Evolutionary conservation across 2,113 vertebrate genomes (phyloP), one percentile per base, ranked within the genome.

Genomic region (Struthidea cinerea): DNA sequence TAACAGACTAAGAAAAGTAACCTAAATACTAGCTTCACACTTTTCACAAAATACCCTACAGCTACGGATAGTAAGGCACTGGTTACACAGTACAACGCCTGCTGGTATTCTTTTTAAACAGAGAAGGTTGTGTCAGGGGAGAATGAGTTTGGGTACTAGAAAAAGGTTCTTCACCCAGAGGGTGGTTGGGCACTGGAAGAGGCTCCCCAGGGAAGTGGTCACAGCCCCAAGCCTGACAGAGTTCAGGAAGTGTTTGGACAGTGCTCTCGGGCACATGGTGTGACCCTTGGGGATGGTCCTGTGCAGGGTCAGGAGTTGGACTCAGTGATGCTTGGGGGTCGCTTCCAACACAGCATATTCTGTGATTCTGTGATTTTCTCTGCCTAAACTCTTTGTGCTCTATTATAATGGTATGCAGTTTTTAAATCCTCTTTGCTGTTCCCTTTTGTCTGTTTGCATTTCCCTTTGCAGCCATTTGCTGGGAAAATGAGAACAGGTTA

Each of bases 371-470:
- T 46, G 30, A 74, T 96, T 88, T 93, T 63, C 46, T 61, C 75
- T 59, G 23, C 63, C 86, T 92, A 60, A 95, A 84, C 44, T 81
- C 65, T 41, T 67, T 64, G 33, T 0, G 7, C 24, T 89, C 60
- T 9, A 2, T 67, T 87, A 69, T 81, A 88, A 80, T 41, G 21
- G 32, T 28, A 70, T 37, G 60, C n/a, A 21, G 59, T 70, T 87
- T 86, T 92, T 9, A 90, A 97, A 95, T 94, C 88, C 79, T 86
- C 88, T 86, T 80, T 93, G 75, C 84, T 80, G 30, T 42, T 97
- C 71, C 55, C 82, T 77, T 90, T 91, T 90, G 61, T 74, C 87
- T 96, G 56, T 94, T 93, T 95, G 75, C 71, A 92, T 86, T 90
- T 96, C 83, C 82, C 91, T 81, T 63, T 85, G 91, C 71, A 89